Evolutionary conservation across 2,113 vertebrate genomes (phyloP), one percentile per base, ranked within the genome.

Genomic region (Pteropus alecto): DNA sequence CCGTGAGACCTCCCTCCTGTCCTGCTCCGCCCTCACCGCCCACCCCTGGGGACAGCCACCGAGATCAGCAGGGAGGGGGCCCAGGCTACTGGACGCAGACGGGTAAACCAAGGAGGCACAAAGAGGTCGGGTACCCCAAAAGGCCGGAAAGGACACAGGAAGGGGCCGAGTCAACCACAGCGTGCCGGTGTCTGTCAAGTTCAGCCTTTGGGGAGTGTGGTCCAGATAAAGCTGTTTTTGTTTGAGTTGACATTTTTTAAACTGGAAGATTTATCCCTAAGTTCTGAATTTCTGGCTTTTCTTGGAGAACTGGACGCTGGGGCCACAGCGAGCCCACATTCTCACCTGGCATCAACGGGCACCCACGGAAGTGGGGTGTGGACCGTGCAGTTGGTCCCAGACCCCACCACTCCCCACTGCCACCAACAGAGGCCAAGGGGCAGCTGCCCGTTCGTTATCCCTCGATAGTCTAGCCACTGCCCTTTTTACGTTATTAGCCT

Each of bases 321-420:
- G 33, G 12, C 19, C 2, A 18, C 24, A 24, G 48, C 2, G 4
- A 43, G 2, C 30, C 43, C 22, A 0, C n/a, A 11, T 22, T 11
- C 19, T 6, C 7, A 0, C 15, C 14, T 0, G 26, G 16, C 24
- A 0, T 6, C 4, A 1, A 7, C 0, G 0, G 3, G 33, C 63
- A 0, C 43, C n/a, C 0, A 0, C 0, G 12, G 21, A 2, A 3
- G 2, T 0, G 21, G 78, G 7, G 13, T 6, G 0, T 1, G 4
- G 51, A 6, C 76, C 2, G 30, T 6, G 30, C 51, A 0, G 11
- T 13, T 2, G 2, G 6, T 12, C 30, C 35, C 88, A 16, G 82
- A 35, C 54, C 21, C 74, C 82, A 19, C 73, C 68, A 16, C 19
- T 11, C 43, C 86, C 33, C n/a, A 1, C n/a, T 2, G 5, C 43